Evolutionary conservation across 2,113 vertebrate genomes (phyloP), one percentile per base, ranked within the genome.

Genomic region (Neodontobutis hainanensis): DNA sequence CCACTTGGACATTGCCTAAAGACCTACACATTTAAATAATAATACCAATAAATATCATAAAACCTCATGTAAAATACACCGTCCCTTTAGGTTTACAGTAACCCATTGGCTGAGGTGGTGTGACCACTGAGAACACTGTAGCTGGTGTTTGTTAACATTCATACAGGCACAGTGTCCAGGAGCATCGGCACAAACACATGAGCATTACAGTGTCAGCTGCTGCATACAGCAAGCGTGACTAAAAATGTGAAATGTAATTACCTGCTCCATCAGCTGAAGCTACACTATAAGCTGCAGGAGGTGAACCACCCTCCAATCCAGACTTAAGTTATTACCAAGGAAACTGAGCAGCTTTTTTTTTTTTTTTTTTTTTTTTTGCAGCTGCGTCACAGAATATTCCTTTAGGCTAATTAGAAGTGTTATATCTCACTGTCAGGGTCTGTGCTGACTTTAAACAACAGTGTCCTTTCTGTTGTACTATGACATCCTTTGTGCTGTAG

Each of bases 211-310:
- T 45, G 58, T 75, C 61, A 70, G 73, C 60, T 47, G 63, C 55
- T 74, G 52, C 15, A 32, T 9, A 34, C 12, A 15, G 32, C 32
- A 55, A 4, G 7, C 32, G 49, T 34, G 16, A 59, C 42, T 65
- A 27, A 77, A 43, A 61, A 67, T 69, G 19, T 68, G 46, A 70
- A 80, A 74, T 35, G 44, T 51, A 19, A 76, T 84, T 72, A 47
- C 71, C 65, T 80, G 11, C 9, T 60, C 59, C 14, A 68, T 72
- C 64, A 68, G 63, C 46, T 45, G n/a, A 47, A 67, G 69, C 46
- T 63, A 34, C 34, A 58, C 55, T 34, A 43, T 63, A 59, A 78
- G 78, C 51, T 44, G 42, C 52, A 52, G 16, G 12, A 75, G 48
- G 38, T 11, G 4, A 8, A 47, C 55, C 62, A 63, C 63, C 7